These are phyloP conservation scores for Mactra quadrangularis DNA, from an alignment of 1,140 invertebrate species.

Conservation along the genomic window DNA sequence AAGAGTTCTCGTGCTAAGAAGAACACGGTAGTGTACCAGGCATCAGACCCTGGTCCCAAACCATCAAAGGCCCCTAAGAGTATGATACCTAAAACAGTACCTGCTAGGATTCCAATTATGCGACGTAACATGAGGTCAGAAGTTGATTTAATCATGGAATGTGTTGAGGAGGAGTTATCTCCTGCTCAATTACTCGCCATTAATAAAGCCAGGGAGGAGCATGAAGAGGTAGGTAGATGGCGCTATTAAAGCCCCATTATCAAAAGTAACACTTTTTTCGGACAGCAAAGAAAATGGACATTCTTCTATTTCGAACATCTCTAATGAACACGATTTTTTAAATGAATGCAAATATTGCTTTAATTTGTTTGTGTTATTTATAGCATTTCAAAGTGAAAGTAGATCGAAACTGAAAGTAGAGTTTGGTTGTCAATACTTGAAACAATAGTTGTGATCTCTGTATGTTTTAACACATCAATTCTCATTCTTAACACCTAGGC, in stretches of 20 bases:
- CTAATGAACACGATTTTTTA: no score
- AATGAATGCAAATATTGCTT: no score
- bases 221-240: slow-evolving; percentile 63
- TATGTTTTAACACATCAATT: no score
- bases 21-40: slow-evolving; percentile 3
- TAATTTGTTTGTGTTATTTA: no score
- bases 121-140: slow-evolving; percentile 8
- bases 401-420: no score
- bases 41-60: background rate
- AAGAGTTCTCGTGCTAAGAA: slow-evolving; percentile 13
- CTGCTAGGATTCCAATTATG: background rate
- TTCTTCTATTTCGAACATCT: no score
- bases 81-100: background rate
- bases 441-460: background rate
- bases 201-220: slow-evolving; percentile 63
- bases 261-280: no score
- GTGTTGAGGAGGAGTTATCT: slow-evolving; percentile 73
- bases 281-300: no score
- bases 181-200: slow-evolving; percentile 64
- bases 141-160: slow-evolving; percentile 78
- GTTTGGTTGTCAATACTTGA: no score
- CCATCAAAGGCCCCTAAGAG: background rate
- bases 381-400: no score
- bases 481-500: no score
- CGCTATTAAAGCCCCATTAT: no score